phyloP scores from a whole-genome alignment of 2,797 vertebrate genomes.

The Sebastes kiyomatsui region DNA sequence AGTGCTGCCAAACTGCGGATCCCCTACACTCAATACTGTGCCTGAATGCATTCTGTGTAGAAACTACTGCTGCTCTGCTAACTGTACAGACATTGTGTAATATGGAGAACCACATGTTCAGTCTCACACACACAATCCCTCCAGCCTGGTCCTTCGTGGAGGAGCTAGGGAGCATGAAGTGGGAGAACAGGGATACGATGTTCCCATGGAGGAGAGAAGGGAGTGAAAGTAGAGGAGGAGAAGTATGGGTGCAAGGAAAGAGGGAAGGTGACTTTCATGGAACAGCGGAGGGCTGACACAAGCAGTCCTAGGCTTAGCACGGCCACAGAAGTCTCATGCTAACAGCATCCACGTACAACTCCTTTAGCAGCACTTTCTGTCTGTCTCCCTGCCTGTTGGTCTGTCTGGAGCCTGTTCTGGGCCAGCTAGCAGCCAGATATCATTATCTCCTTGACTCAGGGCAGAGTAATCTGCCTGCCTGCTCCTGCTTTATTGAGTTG shows the following conservation, averaged over 20 bases:
- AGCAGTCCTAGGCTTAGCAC: conserved; percentile 73
- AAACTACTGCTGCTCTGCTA: neutral
- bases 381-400: conserved; percentile 58
- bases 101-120: neutral
- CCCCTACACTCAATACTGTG: neutral
- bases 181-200: neutral
- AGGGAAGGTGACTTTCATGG: conserved; percentile 80
- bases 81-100: neutral
- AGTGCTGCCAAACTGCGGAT: neutral
- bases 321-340: conserved; percentile 69
- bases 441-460: conserved; percentile 85
- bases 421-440: conserved; percentile 82
- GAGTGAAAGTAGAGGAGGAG: conserved; percentile 23
- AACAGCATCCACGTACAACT: conserved; percentile 65
- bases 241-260: conserved; percentile 20
- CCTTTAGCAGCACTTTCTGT: conserved; percentile 69
- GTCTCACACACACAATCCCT: neutral
- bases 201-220: neutral
- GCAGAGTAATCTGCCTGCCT: conserved; percentile 83
- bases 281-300: conserved; percentile 78
- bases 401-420: conserved; percentile 78
- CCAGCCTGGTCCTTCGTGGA: conserved; percentile 3
- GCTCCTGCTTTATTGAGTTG: conserved; percentile 85
- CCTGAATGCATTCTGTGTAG: neutral
- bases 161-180: conserved; percentile 9